Evolutionary conservation across 2,888 invertebrate species (phyloP).

Genomic region (Parnassius glacialis): DNA sequence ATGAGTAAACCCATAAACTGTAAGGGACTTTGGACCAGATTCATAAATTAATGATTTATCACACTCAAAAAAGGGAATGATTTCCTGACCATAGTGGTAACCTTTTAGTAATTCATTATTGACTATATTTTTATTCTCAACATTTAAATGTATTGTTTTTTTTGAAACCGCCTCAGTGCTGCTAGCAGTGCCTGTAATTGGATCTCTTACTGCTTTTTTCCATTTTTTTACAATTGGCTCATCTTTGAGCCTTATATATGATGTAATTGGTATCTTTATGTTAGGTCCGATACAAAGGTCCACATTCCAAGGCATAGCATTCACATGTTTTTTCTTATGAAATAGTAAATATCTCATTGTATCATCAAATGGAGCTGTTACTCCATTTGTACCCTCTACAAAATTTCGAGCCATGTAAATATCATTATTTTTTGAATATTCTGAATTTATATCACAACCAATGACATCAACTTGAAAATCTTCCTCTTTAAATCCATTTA

Average conservation of each 20-base stretch:
- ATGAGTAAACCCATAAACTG: slow-evolving; percentile 85
- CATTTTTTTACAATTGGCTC: slow-evolving; percentile 63
- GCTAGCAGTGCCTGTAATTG: slow-evolving; percentile 56
- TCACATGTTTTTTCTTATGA: slow-evolving; percentile 73
- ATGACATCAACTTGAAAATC: slow-evolving; percentile 83
- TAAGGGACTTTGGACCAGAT: slow-evolving; percentile 82
- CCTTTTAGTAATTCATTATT: slow-evolving; percentile 78
- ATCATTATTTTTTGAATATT: slow-evolving; percentile 50
- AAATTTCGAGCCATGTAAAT: slow-evolving; percentile 54
- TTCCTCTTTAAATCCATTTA: slow-evolving; percentile 77
- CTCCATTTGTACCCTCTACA: slow-evolving; percentile 65
- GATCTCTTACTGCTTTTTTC: slow-evolving; percentile 62
- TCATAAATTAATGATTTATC: slow-evolving; percentile 80
- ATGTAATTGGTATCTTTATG: slow-evolving; percentile 82
- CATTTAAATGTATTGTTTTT: slow-evolving; percentile 57
- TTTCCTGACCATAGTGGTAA: slow-evolving; percentile 82
- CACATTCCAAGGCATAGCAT: slow-evolving; percentile 83
- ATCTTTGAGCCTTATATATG: slow-evolving; percentile 77
- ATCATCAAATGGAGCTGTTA: slow-evolving; percentile 79
- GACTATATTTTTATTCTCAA: slow-evolving; percentile 73
- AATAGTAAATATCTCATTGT: slow-evolving; percentile 81
- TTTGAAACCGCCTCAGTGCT: slow-evolving; percentile 59
- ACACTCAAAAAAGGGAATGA: slow-evolving; percentile 81
- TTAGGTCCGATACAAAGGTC: slow-evolving; percentile 81
- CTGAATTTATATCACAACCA: slow-evolving; percentile 73